phyloP scores from a whole-genome alignment of 2,797 vertebrate genomes.

The Notolepis coatsorum region DNA sequence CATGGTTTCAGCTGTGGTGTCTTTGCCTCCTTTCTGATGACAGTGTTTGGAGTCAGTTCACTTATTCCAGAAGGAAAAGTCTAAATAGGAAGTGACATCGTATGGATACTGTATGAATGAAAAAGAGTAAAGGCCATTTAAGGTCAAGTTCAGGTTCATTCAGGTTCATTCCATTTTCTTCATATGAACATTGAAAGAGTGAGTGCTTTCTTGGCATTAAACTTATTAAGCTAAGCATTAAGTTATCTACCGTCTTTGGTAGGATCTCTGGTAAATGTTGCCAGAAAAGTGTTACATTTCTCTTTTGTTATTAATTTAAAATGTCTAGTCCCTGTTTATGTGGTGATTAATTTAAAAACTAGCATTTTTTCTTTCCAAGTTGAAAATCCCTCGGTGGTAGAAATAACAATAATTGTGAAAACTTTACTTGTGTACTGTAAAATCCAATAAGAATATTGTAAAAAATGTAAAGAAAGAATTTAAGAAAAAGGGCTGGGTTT shows the following conservation, averaged over 20 bases:
- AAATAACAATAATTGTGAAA: no score
- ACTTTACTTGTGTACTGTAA: no score
- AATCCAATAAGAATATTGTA: no score
- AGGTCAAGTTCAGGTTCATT: no score
- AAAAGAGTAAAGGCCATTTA: no score
- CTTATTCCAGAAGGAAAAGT: neutral
- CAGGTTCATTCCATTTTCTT: neutral
- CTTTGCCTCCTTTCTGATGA: neutral
- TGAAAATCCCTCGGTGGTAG: no score
- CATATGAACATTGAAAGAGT: neutral
- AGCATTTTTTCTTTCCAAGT: no score
- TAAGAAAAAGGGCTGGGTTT: no score
- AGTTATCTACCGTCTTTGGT: neutral
- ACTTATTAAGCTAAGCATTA: neutral
- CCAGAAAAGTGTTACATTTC: no score
- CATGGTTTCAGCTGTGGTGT: neutral
- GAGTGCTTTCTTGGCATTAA: neutral
- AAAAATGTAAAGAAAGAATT: no score
- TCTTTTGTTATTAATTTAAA: no score
- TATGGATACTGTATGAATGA: neutral
- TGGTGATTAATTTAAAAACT: neutral
- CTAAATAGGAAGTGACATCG: neutral
- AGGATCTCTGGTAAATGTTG: no score
- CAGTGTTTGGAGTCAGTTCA: neutral
- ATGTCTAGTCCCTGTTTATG: neutral